phyloP scores from a whole-genome alignment of 2,113 vertebrate genomes.

The Sakesphorus luctuosus region DNA sequence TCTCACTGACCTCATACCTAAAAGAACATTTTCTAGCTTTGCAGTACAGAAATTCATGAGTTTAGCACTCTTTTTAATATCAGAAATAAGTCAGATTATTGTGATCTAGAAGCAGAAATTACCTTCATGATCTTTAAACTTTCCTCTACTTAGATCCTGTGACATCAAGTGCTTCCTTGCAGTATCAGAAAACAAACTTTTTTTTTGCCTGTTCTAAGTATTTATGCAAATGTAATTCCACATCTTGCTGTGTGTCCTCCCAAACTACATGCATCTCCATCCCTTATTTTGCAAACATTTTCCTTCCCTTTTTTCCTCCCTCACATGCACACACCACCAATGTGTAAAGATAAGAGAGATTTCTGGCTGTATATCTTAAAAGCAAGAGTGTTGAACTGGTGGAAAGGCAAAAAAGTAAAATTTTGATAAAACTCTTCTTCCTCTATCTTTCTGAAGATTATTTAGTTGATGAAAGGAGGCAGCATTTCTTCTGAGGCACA shows the following conservation, averaged over 20 bases:
- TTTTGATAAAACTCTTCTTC: neutral
- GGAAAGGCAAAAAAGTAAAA: neutral
- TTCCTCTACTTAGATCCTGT: neutral
- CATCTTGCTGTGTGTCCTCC: neutral
- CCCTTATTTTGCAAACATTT: neutral
- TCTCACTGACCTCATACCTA: neutral
- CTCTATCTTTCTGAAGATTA: neutral
- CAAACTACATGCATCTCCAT: neutral
- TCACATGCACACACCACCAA: neutral
- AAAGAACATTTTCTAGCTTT: neutral
- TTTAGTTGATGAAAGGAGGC: conserved; percentile 1
- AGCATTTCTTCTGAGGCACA: neutral
- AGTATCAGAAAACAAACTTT: neutral
- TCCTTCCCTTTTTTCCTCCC: neutral
- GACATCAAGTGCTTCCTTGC: neutral
- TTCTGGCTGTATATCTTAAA: neutral
- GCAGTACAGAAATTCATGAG: neutral
- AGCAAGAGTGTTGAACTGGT: neutral
- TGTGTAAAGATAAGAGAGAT: neutral
- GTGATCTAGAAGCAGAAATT: neutral
- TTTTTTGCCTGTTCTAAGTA: neutral
- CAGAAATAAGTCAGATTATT: neutral
- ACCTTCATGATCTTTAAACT: neutral
- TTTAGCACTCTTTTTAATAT: neutral
- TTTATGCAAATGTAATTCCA: neutral